Percentiles rank a stretch among this genome's conserved stretches.
Conservation (phyloP, 2,888 invertebrate genomes). For the Cantharis nigra region DNA sequence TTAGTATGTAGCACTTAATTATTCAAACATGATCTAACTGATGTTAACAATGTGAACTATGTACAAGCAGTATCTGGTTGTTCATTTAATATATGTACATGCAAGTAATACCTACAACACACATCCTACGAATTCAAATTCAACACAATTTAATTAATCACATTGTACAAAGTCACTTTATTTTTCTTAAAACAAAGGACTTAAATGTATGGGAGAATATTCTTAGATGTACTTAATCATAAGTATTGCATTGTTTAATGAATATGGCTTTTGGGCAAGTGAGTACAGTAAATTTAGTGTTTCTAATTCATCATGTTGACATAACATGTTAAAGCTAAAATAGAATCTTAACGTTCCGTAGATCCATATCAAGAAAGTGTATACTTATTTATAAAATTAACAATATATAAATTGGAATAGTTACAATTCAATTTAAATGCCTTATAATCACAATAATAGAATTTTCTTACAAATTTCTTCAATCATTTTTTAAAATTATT, state of each 20-base stretch:
- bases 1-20: background rate
- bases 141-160: background rate
- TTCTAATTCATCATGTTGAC: background rate
- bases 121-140: background rate
- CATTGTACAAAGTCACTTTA: background rate
- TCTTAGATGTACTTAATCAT: background rate
- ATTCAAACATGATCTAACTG: background rate
- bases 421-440: background rate
- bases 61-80: background rate
- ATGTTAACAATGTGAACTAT: background rate
- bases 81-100: background rate
- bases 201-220: constrained; percentile 7
- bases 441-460: too few relatives aligned
- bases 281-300: background rate
- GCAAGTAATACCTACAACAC: background rate
- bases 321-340: background rate
- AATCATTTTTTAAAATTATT: too few relatives aligned
- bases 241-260: background rate
- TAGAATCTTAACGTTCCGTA: background rate
- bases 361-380: background rate
- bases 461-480: too few relatives aligned
- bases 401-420: background rate
- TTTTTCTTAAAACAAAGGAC: background rate
- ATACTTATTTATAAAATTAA: background rate
- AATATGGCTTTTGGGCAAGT: background rate